phyloP scores from a whole-genome alignment of 2,113 vertebrate genomes.

The Ivindomyrus marchei region DNA sequence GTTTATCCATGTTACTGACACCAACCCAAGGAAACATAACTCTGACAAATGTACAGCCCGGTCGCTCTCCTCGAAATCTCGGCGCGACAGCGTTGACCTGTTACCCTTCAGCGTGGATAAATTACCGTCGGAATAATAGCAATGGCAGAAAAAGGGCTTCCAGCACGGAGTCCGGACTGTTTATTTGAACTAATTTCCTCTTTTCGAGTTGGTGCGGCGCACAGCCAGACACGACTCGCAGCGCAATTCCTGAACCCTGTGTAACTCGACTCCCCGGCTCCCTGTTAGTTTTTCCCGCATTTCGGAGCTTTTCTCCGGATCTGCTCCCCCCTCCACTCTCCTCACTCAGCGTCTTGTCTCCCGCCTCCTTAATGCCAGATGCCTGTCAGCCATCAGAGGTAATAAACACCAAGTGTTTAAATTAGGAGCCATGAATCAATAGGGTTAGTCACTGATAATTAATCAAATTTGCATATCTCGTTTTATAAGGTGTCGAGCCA shows the following conservation, averaged over 20 bases:
- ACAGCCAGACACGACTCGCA: not conserved
- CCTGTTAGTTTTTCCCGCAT: not conserved
- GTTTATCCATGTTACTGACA: not conserved
- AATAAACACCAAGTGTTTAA: not conserved
- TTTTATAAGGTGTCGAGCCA: not conserved
- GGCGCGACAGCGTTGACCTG: not conserved
- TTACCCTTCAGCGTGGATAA: not conserved
- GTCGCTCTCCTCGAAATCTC: not conserved
- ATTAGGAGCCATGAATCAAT: not conserved
- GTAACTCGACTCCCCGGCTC: not conserved
- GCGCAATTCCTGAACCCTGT: not conserved
- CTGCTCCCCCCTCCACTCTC: not conserved
- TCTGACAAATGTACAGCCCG: not conserved
- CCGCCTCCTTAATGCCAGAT: not conserved
- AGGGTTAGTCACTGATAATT: not conserved
- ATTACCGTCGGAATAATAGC: not conserved
- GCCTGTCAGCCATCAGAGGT: not conserved
- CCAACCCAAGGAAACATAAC: not conserved
- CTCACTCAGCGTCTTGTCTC: not conserved
- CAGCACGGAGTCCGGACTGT: not conserved
- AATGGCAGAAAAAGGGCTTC: not conserved
- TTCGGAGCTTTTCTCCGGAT: not conserved
- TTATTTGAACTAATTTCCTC: constrained; percentile 7
- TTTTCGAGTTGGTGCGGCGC: not conserved
- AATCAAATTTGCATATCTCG: not conserved